Percentiles rank a stretch among this genome's conserved stretches.
phyloP scores from a whole-genome alignment of 2,113 vertebrate species.

The Fregata magnificens region DNA sequence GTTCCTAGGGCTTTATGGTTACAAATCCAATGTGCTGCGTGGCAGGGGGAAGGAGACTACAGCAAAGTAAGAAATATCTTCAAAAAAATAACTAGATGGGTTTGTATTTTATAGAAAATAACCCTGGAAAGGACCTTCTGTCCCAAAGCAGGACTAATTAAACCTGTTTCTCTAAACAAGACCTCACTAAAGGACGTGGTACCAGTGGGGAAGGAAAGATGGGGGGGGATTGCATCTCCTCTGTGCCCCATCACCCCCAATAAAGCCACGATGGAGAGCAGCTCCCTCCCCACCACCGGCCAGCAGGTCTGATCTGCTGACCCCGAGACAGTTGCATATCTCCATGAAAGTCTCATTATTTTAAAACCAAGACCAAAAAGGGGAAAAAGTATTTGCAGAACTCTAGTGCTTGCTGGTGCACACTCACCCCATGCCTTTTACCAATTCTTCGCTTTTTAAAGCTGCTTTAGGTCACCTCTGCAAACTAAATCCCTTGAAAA shows the following conservation, averaged over 20 bases:
- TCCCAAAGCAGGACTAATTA: background rate
- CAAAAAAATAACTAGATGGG: background rate
- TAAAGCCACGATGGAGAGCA: background rate
- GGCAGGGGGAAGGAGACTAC: background rate
- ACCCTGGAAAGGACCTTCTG: background rate
- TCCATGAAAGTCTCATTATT: background rate
- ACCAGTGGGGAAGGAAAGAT: background rate
- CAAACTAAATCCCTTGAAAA: background rate
- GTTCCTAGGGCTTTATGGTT: background rate
- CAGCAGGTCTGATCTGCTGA: background rate
- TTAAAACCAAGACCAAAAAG: background rate
- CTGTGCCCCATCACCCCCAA: accelerated
- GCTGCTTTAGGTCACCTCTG: background rate
- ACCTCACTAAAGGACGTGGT: accelerated
- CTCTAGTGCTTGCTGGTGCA: background rate
- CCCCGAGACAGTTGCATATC: accelerated
- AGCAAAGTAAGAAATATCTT: background rate
- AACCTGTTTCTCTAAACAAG: background rate
- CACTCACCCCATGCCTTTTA: accelerated
- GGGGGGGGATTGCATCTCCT: accelerated
- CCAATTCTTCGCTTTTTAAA: background rate
- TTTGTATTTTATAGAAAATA: background rate
- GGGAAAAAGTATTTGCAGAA: background rate
- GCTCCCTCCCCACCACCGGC: background rate
- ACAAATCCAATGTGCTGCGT: accelerated